Evolutionary conservation across 2,797 vertebrate genomes (phyloP), one percentile per base, ranked within the genome.

Genomic region (Nyctalus aviator): DNA sequence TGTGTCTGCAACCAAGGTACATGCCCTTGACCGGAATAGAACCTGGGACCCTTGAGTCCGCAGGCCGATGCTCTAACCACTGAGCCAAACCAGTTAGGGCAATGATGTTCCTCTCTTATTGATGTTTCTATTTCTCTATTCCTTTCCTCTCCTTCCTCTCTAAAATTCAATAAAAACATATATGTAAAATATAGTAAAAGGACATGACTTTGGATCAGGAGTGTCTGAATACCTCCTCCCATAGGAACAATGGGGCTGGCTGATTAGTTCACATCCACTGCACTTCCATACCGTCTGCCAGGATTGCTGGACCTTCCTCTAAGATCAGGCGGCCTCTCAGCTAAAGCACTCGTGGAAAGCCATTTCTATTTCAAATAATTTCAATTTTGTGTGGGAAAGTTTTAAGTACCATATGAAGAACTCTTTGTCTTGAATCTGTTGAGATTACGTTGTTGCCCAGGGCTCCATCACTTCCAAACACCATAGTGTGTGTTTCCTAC

Each of bases 141-240:
- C 25, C 57, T 59, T 25, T 30, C 57, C 25, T 59, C 12, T 59
- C 12, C 25, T 59, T 59, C 25, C 57, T 59, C 57, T 59, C 57
- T 59, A 59, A 27, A 59, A 59, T 59, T 14, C 57, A 59, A 59
- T 30, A 27, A 59, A 59, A 59, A 59, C 25, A 44, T 2, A 30
- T 59, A 13, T 59, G 25, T n/a, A 68, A 95, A 94, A 59, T 53
- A 21, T 95, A 88, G 66, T 44, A n/a, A 68, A 81, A 92, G 66
- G 41, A 75, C 57, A 46, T 88, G 48, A 66, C 12, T 32, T 21
- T 18, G 14, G 50, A 30, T 55, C 25, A 17, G n/a, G 12, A 55
- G 9, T 44, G 3, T 76, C 41, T 37, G 13, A 37, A 32, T 37
- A 25, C 30, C n/a, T 17, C 13, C 4, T 78, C 46, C 13, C 62